Percentiles rank a stretch among this genome's conserved stretches.
phyloP scores from a whole-genome alignment of 2,797 vertebrate genomes.

The Arnoldichthys spilopterus region DNA sequence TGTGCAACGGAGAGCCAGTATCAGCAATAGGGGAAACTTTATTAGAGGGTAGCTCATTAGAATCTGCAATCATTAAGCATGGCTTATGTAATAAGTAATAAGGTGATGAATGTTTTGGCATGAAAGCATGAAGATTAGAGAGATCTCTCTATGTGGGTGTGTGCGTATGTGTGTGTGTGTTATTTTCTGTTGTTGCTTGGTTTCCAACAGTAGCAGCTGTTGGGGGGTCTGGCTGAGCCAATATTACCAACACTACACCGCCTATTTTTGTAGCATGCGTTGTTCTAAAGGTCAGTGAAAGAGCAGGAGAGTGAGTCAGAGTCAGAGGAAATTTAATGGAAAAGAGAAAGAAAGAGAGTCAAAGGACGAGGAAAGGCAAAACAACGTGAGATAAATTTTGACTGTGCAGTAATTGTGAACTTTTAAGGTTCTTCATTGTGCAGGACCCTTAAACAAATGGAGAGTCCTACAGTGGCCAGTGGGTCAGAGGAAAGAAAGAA shows the following conservation, averaged over 20 bases:
- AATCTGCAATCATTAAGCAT: background rate
- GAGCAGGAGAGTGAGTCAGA: slow-evolving; percentile 56
- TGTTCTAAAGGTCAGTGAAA: slow-evolving; percentile 82
- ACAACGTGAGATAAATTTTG: background rate
- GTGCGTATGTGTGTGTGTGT: slow-evolving; percentile 24
- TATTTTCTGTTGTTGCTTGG: slow-evolving; percentile 61
- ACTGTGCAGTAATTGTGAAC: slow-evolving; percentile 1
- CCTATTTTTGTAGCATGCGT: slow-evolving; percentile 79
- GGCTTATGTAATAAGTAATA: background rate
- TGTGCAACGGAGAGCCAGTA: background rate
- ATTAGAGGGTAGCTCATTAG: background rate
- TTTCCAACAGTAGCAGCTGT: slow-evolving; percentile 82
- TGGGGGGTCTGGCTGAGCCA: slow-evolving; percentile 61
- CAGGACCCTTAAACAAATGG: slow-evolving; percentile 44
- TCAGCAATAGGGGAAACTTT: background rate
- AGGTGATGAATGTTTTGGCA: background rate
- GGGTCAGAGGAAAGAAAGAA: slow-evolving; percentile 62
- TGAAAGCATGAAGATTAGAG: background rate
- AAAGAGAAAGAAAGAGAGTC: slow-evolving; percentile 23
- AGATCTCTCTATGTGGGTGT: slow-evolving; percentile 3
- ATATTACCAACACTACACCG: slow-evolving; percentile 71
- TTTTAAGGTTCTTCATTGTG: background rate
- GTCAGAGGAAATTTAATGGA: slow-evolving; percentile 45
- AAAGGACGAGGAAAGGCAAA: background rate
- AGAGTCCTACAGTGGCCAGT: slow-evolving; percentile 35